These are phyloP conservation scores for Antheraea mylitta DNA, from an alignment of 1,140 invertebrate species.

Conservation along the genomic window DNA sequence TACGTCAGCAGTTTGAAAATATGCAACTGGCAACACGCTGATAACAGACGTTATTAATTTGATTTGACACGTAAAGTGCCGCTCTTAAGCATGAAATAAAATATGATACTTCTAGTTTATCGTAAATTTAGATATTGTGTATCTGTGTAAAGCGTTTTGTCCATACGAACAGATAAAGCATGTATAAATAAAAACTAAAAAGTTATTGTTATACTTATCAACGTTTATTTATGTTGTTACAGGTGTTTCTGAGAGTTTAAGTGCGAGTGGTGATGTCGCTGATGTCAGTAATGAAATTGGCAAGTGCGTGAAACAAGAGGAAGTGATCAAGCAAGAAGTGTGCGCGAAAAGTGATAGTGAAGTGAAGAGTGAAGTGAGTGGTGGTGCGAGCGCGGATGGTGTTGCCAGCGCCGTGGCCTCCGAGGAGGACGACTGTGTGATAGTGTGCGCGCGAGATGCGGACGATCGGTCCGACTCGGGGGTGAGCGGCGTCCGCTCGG, in stretches of 20 bases:
- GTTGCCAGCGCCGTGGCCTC: slow-evolving; percentile 75
- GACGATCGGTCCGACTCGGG: slow-evolving; percentile 82
- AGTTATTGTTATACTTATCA: background rate
- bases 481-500: slow-evolving; percentile 82
- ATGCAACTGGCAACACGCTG: slow-evolving; percentile 29
- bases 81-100: background rate
- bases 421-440: slow-evolving; percentile 80
- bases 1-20: slow-evolving; percentile 51
- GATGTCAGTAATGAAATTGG: slow-evolving; percentile 59
- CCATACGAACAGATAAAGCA: too few relatives aligned
- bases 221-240: slow-evolving; percentile 50
- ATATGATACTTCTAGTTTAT: background rate
- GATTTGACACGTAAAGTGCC: slow-evolving; percentile 11
- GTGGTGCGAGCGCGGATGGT: slow-evolving; percentile 66
- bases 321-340: slow-evolving; percentile 44
- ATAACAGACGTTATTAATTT: slow-evolving; percentile 22
- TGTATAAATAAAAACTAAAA: background rate
- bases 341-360: slow-evolving; percentile 55
- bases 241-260: slow-evolving; percentile 63
- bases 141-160: background rate
- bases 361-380: slow-evolving; percentile 71
- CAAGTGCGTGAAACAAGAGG: slow-evolving; percentile 60
- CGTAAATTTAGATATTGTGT: background rate
- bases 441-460: slow-evolving; percentile 77
- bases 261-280: slow-evolving; percentile 62